These are phyloP conservation scores for Propithecus perrieri DNA, from an alignment of 2,797 vertebrate genomes.

Conservation along the genomic window DNA sequence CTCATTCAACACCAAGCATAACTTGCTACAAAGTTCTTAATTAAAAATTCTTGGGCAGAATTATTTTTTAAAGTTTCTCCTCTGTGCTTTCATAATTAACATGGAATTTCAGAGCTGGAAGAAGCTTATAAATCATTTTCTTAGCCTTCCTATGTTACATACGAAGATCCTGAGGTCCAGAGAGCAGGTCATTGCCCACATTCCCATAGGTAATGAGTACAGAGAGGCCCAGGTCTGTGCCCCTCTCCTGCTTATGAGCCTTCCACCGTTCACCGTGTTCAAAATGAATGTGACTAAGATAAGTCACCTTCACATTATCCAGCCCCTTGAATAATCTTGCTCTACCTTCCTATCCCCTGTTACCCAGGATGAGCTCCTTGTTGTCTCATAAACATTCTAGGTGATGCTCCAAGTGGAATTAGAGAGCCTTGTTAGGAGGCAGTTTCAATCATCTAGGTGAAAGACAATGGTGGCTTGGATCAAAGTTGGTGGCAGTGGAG, in stretches of 20 bases:
- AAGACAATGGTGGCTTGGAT: background rate
- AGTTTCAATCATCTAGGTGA: background rate
- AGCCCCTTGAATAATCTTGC: background rate
- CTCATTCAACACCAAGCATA: background rate
- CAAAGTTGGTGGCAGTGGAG: background rate
- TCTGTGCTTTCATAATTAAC: background rate
- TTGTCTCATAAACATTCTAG: background rate
- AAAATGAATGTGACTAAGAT: background rate
- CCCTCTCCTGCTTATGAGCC: background rate
- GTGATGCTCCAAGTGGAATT: background rate
- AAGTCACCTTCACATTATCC: background rate
- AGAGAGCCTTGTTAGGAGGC: background rate
- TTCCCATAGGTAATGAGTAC: background rate
- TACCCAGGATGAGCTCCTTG: background rate
- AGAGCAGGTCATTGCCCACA: background rate
- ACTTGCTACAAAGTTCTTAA: background rate
- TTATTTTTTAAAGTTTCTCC: background rate
- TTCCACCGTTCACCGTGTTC: background rate
- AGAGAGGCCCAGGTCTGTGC: background rate
- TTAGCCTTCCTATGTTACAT: background rate
- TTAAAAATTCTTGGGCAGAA: background rate
- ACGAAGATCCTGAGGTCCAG: background rate
- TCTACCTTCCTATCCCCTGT: background rate
- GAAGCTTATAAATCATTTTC: background rate
- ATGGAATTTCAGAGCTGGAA: background rate